Conservation (phyloP, 2,888 invertebrate species). For the Parnassius orleans region DNA sequence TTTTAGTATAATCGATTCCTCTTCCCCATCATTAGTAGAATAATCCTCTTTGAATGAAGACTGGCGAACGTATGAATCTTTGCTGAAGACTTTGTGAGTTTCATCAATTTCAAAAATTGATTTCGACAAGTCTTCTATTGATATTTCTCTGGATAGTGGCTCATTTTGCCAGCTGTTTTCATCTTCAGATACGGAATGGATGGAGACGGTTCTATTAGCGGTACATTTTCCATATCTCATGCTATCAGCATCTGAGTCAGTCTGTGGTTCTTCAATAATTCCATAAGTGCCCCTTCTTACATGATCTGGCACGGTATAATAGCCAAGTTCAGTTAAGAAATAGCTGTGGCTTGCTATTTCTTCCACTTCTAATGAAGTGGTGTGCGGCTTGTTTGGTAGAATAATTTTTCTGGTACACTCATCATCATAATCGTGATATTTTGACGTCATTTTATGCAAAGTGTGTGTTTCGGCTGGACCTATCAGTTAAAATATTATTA, state of each 20-base stretch:
- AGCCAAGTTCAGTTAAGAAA: slow-evolving; percentile 76
- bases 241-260: slow-evolving; percentile 75
- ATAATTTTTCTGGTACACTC: slow-evolving; percentile 59
- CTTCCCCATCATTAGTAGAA: slow-evolving; percentile 63
- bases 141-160: slow-evolving; percentile 79
- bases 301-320: slow-evolving; percentile 68
- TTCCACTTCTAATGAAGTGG: slow-evolving; percentile 80
- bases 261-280: slow-evolving; percentile 75
- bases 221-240: slow-evolving; percentile 52
- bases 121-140: slow-evolving; percentile 80
- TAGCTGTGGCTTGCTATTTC: slow-evolving; percentile 83
- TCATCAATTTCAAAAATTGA: slow-evolving; percentile 76
- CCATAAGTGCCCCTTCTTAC: slow-evolving; percentile 69
- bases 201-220: slow-evolving; percentile 81
- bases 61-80: slow-evolving; percentile 71
- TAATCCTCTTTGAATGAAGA: slow-evolving; percentile 77
- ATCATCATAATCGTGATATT: slow-evolving; percentile 81
- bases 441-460: slow-evolving; percentile 84
- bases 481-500: slow-evolving; percentile 78
- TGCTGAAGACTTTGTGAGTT: slow-evolving; percentile 70
- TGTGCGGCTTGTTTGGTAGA: slow-evolving; percentile 71
- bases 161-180: slow-evolving; percentile 81
- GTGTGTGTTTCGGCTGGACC: slow-evolving; percentile 85
- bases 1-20: slow-evolving; percentile 63
- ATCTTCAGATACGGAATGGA: slow-evolving; percentile 84